Percentiles rank a stretch among this genome's conserved stretches.
Conservation (phyloP, 2,113 vertebrate species). For the Spermophilus dauricus region DNA sequence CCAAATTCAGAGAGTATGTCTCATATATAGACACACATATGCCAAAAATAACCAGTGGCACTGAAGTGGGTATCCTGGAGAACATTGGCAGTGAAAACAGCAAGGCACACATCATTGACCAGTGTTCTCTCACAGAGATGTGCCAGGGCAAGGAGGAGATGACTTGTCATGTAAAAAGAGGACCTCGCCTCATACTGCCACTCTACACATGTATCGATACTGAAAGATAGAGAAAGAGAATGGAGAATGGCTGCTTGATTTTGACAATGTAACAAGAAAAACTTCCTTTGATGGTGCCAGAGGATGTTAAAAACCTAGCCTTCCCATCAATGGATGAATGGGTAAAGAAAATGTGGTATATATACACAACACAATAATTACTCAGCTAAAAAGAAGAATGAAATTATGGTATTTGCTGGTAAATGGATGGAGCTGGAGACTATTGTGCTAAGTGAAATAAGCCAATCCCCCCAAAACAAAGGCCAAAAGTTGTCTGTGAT, state of each 20-base stretch:
- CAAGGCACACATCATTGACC: background rate
- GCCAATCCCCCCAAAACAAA: too few relatives aligned
- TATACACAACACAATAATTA: too few relatives aligned
- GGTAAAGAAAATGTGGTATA: too few relatives aligned
- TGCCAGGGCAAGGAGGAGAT: background rate
- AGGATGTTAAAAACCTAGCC: background rate
- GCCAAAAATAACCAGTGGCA: background rate
- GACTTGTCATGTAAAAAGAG: too few relatives aligned
- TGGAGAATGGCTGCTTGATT: background rate
- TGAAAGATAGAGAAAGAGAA: background rate
- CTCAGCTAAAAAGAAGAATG: too few relatives aligned
- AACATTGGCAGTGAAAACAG: background rate
- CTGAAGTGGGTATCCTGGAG: background rate
- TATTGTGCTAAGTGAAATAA: too few relatives aligned
- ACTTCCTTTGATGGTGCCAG: background rate
- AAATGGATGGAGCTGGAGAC: too few relatives aligned
- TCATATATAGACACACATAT: background rate
- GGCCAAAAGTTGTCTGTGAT: too few relatives aligned
- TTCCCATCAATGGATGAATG: too few relatives aligned
- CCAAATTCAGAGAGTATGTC: background rate
- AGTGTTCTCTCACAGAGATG: background rate
- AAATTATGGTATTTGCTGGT: too few relatives aligned
- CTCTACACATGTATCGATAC: background rate
- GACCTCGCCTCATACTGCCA: background rate
- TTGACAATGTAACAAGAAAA: background rate